A percentile compares a stretch with the other conserved stretches of the same genome.
These are phyloP conservation scores for Atta texana DNA, from an alignment of 1,140 invertebrate species.

Conservation along the genomic window DNA sequence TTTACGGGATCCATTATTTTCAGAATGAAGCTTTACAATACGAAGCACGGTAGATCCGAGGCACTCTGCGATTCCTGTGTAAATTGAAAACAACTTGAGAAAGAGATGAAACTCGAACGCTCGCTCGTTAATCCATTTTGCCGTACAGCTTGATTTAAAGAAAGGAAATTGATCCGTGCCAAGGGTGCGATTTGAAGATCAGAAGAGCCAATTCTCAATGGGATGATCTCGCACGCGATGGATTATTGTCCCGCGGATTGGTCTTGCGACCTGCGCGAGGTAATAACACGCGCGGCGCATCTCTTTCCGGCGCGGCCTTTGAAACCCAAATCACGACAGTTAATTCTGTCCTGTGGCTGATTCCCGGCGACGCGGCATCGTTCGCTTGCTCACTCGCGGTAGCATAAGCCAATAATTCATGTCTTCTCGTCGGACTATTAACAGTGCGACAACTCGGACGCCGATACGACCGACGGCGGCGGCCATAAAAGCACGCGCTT, in stretches of 20 bases:
- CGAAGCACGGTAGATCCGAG: not conserved
- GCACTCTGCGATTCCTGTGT: not conserved
- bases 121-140: not conserved
- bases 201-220: not conserved
- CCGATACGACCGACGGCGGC: not conserved
- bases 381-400: not conserved
- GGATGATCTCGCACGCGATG: not conserved
- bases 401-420: constrained; percentile 68
- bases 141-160: not conserved
- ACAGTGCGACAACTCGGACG: constrained; percentile 47
- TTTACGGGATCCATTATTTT: constrained; percentile 8
- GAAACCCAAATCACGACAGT: constrained; percentile 63
- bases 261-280: not conserved
- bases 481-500: constrained; percentile 21
- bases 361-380: constrained; percentile 2
- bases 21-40: not conserved
- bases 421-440: constrained; percentile 70
- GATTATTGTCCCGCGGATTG: not conserved
- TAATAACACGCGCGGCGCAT: constrained; percentile 17
- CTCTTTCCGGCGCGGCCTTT: constrained; percentile 46
- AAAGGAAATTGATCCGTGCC: not conserved
- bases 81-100: not conserved
- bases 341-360: constrained; percentile 48
- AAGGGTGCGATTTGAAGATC: not conserved
- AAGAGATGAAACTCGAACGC: too few species aligned